A percentile compares a stretch with the other conserved stretches of the same genome.
These are phyloP conservation scores for Venusia cambrica DNA, from an alignment of 2,888 invertebrate genomes.

Conservation along the genomic window DNA sequence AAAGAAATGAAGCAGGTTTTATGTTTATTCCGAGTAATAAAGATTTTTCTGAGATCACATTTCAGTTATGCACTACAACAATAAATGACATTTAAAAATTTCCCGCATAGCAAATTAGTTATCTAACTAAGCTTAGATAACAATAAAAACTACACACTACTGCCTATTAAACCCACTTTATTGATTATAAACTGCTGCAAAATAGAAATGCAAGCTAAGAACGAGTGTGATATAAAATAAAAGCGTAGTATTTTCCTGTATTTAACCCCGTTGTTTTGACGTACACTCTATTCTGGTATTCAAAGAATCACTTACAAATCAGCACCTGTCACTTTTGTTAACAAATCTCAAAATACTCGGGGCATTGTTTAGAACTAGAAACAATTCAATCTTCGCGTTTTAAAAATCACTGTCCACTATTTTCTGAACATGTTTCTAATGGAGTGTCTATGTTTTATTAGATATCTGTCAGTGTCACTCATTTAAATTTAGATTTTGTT, in stretches of 20 bases:
- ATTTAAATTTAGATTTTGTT: slow-evolving; percentile 27
- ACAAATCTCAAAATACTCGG: slow-evolving; percentile 55
- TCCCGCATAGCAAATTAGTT: slow-evolving; percentile 23
- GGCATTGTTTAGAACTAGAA: slow-evolving; percentile 64
- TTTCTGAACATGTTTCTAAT: slow-evolving; percentile 55
- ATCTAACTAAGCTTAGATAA: slow-evolving; percentile 25
- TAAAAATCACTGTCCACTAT: slow-evolving; percentile 50
- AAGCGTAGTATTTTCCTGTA: slow-evolving; percentile 52
- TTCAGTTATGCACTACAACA: slow-evolving; percentile 11
- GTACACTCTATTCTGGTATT: slow-evolving; percentile 60
- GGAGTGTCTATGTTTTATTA: slow-evolving; percentile 35
- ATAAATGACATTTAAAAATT: slow-evolving; percentile 23
- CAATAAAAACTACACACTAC: slow-evolving; percentile 33
- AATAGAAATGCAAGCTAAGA: slow-evolving; percentile 34
- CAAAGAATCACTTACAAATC: slow-evolving; percentile 63
- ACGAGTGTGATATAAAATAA: slow-evolving; percentile 29
- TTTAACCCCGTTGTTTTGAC: slow-evolving; percentile 66
- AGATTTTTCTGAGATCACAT: background rate
- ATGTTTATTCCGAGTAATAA: too few relatives aligned
- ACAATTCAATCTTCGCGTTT: slow-evolving; percentile 63
- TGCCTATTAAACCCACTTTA: slow-evolving; percentile 40
- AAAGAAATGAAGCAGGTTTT: too few relatives aligned
- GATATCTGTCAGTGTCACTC: slow-evolving; percentile 35
- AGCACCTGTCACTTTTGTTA: slow-evolving; percentile 69
- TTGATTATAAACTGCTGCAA: slow-evolving; percentile 50